Evolutionary conservation across 2,113 vertebrate genomes (phyloP).

Genomic region (Holacanthus passer): DNA sequence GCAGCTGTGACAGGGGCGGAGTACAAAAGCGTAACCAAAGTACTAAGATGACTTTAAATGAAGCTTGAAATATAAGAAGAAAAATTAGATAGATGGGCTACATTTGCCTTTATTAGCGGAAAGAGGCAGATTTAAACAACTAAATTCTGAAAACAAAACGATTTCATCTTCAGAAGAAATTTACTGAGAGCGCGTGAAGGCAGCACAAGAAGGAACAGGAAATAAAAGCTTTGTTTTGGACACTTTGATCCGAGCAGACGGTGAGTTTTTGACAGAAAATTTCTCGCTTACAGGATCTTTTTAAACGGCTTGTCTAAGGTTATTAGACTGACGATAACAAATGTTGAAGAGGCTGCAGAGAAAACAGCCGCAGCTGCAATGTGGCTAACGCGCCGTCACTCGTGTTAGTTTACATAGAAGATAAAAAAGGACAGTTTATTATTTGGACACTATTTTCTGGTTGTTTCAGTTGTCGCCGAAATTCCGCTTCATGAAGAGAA

Average conservation of each 20-base stretch:
- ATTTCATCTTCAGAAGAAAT: neutral
- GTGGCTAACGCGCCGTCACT: neutral
- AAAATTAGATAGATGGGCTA: neutral
- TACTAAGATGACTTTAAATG: too few relatives aligned
- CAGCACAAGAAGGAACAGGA: constrained; percentile 57
- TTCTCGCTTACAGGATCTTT: neutral
- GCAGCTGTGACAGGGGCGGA: too few relatives aligned
- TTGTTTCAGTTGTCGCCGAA: neutral
- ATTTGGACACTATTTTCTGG: too few relatives aligned
- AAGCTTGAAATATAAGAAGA: too few relatives aligned
- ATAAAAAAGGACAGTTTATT: neutral
- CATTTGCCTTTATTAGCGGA: neutral
- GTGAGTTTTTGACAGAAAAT: constrained; percentile 47
- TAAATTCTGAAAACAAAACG: neutral
- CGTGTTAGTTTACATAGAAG: neutral
- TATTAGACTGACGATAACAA: too few relatives aligned
- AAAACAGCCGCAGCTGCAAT: neutral
- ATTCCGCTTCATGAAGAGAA: too few relatives aligned
- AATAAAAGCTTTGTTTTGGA: constrained; percentile 38
- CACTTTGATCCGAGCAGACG: constrained; percentile 43
- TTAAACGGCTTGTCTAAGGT: neutral
- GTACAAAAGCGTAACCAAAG: too few relatives aligned
- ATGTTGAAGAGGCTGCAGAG: accelerated
- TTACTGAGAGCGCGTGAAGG: constrained; percentile 50
- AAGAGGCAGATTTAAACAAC: neutral